phyloP scores from a whole-genome alignment of 2,888 invertebrate genomes.

The Oxycera nigricornis region DNA sequence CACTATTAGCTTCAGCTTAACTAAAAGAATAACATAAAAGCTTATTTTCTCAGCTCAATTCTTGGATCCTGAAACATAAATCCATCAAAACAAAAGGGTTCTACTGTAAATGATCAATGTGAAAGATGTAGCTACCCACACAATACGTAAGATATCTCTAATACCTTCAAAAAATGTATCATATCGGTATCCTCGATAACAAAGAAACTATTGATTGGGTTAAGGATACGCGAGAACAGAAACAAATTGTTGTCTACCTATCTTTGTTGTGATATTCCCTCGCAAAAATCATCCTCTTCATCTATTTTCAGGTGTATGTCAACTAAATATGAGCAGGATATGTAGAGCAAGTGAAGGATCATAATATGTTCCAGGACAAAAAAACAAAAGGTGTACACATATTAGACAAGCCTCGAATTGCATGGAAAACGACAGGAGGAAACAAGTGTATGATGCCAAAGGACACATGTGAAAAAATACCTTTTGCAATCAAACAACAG shows the following conservation, averaged over 20 bases:
- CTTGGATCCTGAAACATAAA: too few relatives aligned
- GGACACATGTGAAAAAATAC: constrained; percentile 4
- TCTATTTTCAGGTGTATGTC: background rate
- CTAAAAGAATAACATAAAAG: too few relatives aligned
- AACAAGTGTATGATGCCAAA: background rate
- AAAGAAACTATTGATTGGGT: background rate
- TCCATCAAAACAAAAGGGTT: too few relatives aligned
- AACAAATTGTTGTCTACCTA: background rate
- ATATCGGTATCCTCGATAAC: background rate
- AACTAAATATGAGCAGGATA: background rate
- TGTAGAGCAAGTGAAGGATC: constrained; percentile 23
- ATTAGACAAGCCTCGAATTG: background rate
- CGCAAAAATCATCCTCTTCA: background rate
- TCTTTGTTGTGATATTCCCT: background rate
- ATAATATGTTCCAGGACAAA: background rate
- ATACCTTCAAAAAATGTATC: too few relatives aligned
- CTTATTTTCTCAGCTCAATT: too few relatives aligned
- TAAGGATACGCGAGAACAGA: background rate
- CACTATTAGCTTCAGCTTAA: too few relatives aligned
- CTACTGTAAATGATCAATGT: too few relatives aligned
- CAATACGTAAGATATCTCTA: too few relatives aligned
- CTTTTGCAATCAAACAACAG: constrained; percentile 9
- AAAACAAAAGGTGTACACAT: constrained; percentile 13
- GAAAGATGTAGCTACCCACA: too few relatives aligned
- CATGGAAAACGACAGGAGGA: background rate